Evolutionary conservation across 2,797 vertebrate genomes (phyloP), one percentile per base, ranked within the genome.

Genomic region (Thunnus albacares): DNA sequence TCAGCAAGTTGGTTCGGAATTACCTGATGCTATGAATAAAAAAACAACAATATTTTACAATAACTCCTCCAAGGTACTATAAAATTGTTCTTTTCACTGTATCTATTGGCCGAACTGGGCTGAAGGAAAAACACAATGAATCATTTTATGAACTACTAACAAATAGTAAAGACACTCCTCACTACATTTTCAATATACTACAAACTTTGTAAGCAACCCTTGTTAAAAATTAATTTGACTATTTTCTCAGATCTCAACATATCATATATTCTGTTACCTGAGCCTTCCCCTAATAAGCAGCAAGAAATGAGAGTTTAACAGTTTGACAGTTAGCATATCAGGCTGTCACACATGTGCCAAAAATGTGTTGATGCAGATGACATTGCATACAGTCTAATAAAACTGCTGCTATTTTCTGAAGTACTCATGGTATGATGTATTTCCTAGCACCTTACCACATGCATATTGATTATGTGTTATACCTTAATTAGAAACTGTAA

Each of bases 271-370:
- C 26, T 2, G 20, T 49, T 63, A 65, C 53, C 49, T 52, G 38
- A 53, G 69, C 10, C 5, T 41, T 61, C 14, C 10, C 8, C 3
- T 76, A 83, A 63, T 49, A 68, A 53, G 15, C 4, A 74, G 55
- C 79, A 79, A 68, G 71, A 87, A 84, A 80, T 77, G 49, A 82
- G 68, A 87, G 49, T 87, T 84, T 71, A 82, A 68, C 73, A 79
- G 41, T 63, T 65, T 81, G 75, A 83, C 85, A 85, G 56, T 24
- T 6, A 51, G 51, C 52, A 59, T 71, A 41, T 76, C 52, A 80
- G 7, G 4, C 63, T 65, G 82, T 22, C 56, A 72, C 24, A 41
- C 33, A 71, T 17, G 65, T 83, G 75, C 18, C 38, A 70, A 49
- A 62, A 68, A 75, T 22, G 58, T 71, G 63, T 73, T 73, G 47